phyloP scores from a whole-genome alignment of 92 coral and sea anemone species.

The Meandrina meandrites region DNA sequence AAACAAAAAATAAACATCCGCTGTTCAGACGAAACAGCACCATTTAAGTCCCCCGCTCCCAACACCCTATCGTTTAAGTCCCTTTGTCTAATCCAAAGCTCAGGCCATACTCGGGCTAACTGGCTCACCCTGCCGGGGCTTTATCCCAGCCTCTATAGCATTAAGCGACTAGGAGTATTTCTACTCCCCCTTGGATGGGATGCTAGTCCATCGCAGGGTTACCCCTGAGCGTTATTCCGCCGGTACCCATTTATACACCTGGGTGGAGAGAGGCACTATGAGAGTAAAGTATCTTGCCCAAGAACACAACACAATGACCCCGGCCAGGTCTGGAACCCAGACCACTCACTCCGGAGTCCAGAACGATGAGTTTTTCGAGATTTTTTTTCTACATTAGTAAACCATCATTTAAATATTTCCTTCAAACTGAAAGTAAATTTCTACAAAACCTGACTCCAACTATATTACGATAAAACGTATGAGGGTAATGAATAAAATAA shows the following conservation, averaged over 20 bases:
- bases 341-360: not conserved
- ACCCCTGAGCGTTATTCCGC: not conserved
- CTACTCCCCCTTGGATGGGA: not conserved
- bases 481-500: no score
- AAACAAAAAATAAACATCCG: not conserved
- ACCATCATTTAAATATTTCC: no score
- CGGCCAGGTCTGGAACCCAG: not conserved
- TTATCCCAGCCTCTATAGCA: no score
- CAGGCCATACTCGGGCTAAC: not conserved
- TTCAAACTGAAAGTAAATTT: no score
- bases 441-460: no score
- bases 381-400: no score
- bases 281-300: not conserved
- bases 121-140: not conserved
- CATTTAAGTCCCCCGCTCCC: no score
- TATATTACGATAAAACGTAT: no score
- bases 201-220: not conserved
- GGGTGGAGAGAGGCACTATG: not conserved
- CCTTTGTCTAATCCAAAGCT: no score
- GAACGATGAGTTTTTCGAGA: no score
- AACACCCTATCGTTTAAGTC: no score
- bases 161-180: not conserved
- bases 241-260: not conserved
- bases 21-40: not conserved
- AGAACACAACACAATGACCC: not conserved